Evolutionary conservation across 2,797 vertebrate genomes (phyloP).

Genomic region (Xenops minutus): DNA sequence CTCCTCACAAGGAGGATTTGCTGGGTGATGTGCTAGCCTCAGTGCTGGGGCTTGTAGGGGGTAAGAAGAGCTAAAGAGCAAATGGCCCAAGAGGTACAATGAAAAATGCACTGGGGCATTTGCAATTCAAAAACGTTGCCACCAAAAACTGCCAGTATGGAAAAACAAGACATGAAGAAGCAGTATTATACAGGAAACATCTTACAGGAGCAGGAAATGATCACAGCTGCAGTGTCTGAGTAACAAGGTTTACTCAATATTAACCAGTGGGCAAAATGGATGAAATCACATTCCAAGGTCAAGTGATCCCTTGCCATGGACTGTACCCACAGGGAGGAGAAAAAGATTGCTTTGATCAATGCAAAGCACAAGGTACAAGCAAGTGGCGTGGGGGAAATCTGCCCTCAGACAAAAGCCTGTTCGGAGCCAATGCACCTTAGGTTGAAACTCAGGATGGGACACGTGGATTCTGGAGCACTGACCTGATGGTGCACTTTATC

Average conservation of each 20-base stretch:
- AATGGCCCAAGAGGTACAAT: not conserved
- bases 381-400: not conserved
- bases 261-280: not conserved
- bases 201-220: not conserved
- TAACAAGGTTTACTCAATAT: not conserved
- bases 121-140: accelerated
- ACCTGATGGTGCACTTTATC: not conserved
- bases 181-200: not conserved
- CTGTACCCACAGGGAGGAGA: not conserved
- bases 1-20: not conserved
- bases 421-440: not conserved
- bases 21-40: not conserved
- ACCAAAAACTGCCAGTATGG: not conserved
- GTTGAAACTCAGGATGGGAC: not conserved
- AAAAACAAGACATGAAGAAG: not conserved
- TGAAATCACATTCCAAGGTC: not conserved
- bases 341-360: not conserved
- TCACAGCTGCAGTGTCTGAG: not conserved
- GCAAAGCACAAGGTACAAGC: not conserved
- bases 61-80: not conserved
- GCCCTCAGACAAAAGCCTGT: not conserved
- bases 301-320: not conserved
- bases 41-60: not conserved
- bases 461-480: not conserved
- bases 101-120: not conserved